A percentile compares a stretch with the other conserved stretches of the same genome.
Conservation (phyloP, 2,113 vertebrate species). For the Emberiza fucata region DNA sequence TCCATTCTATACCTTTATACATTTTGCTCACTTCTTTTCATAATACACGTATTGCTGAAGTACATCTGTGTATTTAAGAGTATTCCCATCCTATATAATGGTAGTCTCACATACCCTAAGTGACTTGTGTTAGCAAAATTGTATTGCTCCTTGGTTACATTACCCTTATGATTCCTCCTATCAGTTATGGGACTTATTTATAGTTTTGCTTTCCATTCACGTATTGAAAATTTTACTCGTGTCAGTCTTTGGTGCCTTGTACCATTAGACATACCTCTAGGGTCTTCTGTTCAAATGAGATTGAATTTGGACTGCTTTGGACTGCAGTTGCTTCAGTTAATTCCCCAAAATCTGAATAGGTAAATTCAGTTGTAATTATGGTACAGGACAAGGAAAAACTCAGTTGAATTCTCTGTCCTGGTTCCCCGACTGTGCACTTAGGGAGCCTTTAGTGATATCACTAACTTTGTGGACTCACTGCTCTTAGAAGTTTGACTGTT, state of each 20-base stretch:
- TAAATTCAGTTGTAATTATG: not conserved
- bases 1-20: not conserved
- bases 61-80: not conserved
- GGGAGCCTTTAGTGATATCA: not conserved
- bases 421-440: not conserved
- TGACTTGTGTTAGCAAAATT: not conserved
- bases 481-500: not conserved
- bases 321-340: not conserved
- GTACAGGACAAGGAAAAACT: not conserved
- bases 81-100: not conserved
- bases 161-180: not conserved
- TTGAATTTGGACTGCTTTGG: not conserved
- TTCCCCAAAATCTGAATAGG: not conserved
- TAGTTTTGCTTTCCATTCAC: not conserved
- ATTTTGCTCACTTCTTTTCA: not conserved
- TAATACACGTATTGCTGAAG: not conserved
- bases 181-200: not conserved
- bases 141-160: not conserved
- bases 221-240: not conserved
- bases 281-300: not conserved
- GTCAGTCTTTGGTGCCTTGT: not conserved
- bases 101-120: not conserved
- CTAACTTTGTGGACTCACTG: not conserved
- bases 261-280: not conserved
- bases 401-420: not conserved